phyloP scores from a whole-genome alignment of 2,888 invertebrate species.

The Philhelius pedissequus region DNA sequence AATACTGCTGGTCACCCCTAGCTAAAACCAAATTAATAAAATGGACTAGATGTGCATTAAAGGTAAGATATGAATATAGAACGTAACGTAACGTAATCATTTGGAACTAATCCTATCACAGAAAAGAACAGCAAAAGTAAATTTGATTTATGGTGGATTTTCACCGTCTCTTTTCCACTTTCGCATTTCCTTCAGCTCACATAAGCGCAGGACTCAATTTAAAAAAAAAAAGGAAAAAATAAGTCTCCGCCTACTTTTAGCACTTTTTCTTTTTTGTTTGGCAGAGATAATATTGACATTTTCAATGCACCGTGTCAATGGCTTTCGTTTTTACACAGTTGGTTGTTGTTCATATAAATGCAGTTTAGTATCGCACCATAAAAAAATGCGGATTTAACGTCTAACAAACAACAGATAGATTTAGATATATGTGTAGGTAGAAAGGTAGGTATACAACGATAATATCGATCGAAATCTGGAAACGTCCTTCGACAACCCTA shows the following conservation, averaged over 20 bases:
- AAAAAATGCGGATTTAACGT: conserved; percentile 27
- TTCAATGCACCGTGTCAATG: conserved; percentile 60
- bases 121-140: neutral
- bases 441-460: neutral
- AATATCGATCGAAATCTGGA: conserved; percentile 31
- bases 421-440: too few relatives aligned
- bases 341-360: conserved; percentile 1
- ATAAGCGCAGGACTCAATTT: conserved; percentile 22
- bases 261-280: neutral
- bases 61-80: too few relatives aligned
- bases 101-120: neutral
- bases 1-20: too few relatives aligned
- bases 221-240: neutral
- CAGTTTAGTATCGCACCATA: conserved; percentile 24
- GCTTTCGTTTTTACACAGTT: conserved; percentile 41
- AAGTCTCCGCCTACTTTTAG: neutral
- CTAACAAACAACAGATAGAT: conserved; percentile 1
- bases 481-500: conserved; percentile 57
- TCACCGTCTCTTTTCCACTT: neutral
- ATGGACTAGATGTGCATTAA: conserved; percentile 44
- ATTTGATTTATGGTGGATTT: conserved; percentile 28
- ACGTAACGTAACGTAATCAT: neutral
- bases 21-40: too few relatives aligned
- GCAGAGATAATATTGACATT: conserved; percentile 30
- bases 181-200: neutral